phyloP scores from a whole-genome alignment of 2,113 vertebrate genomes.

The Lophochroa leadbeateri region DNA sequence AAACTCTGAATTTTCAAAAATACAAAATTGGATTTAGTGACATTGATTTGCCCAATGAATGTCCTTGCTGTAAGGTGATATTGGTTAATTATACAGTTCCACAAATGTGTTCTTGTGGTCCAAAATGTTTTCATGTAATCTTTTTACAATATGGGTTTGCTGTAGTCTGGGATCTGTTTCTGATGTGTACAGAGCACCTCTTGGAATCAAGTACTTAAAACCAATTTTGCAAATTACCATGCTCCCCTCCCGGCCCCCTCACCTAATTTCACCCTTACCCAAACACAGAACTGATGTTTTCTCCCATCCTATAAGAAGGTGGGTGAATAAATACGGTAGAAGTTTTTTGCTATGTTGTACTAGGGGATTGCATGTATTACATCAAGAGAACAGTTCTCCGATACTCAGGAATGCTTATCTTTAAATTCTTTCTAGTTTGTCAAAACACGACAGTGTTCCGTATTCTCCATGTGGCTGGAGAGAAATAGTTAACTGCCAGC shows the following conservation, averaged over 20 bases:
- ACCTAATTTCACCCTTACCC: background rate
- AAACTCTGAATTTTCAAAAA: background rate
- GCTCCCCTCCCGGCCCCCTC: background rate
- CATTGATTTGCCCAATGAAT: background rate
- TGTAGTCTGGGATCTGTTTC: background rate
- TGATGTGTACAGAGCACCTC: background rate
- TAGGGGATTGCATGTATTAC: background rate
- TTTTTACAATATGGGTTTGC: background rate
- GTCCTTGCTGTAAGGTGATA: background rate
- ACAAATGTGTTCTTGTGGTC: background rate
- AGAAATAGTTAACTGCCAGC: background rate
- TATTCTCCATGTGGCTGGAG: background rate
- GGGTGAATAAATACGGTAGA: background rate
- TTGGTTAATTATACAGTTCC: background rate
- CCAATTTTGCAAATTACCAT: background rate
- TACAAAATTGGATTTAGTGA: background rate
- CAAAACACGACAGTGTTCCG: background rate
- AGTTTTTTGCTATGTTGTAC: background rate
- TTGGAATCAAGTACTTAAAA: background rate
- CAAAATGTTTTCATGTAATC: background rate
- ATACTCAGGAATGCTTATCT: background rate
- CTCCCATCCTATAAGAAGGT: background rate
- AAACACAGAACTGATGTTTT: background rate
- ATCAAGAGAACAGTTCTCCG: background rate
- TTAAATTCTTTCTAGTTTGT: background rate